phyloP scores from a whole-genome alignment of 2,888 invertebrate species.

The Phymatocera aterrima region DNA sequence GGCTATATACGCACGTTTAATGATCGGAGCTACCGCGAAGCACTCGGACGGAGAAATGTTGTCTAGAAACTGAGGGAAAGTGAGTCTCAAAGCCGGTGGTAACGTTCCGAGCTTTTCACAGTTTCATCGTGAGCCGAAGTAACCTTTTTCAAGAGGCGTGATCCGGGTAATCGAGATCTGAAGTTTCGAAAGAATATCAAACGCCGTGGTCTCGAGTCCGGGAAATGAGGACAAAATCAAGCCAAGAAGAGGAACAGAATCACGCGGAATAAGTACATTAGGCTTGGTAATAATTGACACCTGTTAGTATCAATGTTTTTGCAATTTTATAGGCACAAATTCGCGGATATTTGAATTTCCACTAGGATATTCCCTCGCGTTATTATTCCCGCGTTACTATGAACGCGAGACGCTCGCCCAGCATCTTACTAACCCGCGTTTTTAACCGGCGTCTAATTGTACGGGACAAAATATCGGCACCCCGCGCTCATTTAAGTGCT shows the following conservation, averaged over 20 bases:
- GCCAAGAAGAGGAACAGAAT: conserved; percentile 46
- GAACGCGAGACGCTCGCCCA: background rate
- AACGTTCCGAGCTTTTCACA: background rate
- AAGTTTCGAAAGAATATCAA: background rate
- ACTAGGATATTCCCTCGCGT: background rate
- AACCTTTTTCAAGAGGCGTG: background rate
- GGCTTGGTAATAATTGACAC: conserved; percentile 63
- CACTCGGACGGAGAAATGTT: conserved; percentile 67
- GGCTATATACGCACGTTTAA: conserved; percentile 75
- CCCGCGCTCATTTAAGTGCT: conserved; percentile 59
- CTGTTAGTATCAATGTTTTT: conserved; percentile 53
- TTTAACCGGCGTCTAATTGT: conserved; percentile 51
- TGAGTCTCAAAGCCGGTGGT: background rate
- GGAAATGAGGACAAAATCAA: conserved; percentile 22
- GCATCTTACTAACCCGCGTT: background rate
- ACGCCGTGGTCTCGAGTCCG: background rate
- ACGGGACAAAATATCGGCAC: conserved; percentile 60
- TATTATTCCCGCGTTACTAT: background rate
- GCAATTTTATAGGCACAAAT: background rate
- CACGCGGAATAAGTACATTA: conserved; percentile 55
- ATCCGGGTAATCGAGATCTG: background rate
- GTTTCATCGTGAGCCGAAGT: background rate
- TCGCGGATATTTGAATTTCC: background rate
- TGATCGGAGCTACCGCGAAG: conserved; percentile 73
- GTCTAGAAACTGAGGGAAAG: conserved; percentile 62